These are phyloP conservation scores for Gallinago nigripennis DNA, from an alignment of 2,797 vertebrate genomes.

Conservation along the genomic window DNA sequence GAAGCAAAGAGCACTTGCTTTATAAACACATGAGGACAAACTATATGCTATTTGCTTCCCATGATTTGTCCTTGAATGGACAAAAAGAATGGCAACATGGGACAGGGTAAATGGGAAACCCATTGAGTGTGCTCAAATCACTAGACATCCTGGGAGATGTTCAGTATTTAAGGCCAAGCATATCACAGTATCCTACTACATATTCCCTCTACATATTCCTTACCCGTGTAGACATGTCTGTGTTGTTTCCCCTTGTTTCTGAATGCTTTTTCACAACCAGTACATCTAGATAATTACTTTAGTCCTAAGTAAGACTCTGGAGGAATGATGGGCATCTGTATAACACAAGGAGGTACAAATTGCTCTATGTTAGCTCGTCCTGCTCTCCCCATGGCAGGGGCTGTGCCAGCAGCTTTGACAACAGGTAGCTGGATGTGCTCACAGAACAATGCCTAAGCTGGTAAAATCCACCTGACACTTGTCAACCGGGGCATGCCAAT, in stretches of 20 bases:
- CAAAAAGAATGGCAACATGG: background rate
- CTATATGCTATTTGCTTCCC: background rate
- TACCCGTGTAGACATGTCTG: background rate
- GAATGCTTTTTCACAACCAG: background rate
- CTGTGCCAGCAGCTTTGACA: background rate
- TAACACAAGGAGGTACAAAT: background rate
- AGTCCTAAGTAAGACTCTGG: background rate
- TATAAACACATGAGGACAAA: background rate
- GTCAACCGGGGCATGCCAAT: background rate
- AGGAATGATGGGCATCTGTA: background rate
- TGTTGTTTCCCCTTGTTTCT: background rate
- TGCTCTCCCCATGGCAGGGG: background rate
- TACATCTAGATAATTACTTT: background rate
- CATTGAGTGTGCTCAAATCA: background rate
- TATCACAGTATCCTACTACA: background rate
- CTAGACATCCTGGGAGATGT: background rate
- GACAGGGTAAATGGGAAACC: background rate
- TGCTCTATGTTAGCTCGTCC: fast-evolving
- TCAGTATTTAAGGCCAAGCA: background rate
- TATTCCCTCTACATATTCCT: background rate
- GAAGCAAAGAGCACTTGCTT: background rate
- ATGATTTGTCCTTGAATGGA: background rate
- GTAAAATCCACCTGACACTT: background rate
- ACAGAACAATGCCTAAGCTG: background rate
- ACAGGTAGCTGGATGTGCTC: background rate